Conservation (phyloP, 2,113 vertebrate genomes). For the Tapirus terrestris region DNA sequence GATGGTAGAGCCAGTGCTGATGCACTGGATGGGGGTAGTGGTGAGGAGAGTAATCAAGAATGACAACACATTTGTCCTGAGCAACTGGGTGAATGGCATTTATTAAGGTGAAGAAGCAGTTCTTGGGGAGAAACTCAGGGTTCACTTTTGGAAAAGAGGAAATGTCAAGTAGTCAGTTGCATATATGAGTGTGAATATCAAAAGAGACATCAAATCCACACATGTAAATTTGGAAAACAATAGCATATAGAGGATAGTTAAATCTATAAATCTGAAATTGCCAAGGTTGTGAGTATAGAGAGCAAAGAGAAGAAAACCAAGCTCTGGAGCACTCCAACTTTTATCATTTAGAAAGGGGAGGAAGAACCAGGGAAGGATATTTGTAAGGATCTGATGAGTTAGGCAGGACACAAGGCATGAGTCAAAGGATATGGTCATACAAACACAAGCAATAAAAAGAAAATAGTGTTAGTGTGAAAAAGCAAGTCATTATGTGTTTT, state of each 20-base stretch:
- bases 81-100: not conserved
- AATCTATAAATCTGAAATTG: not conserved
- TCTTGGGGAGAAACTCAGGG: not conserved
- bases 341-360: not conserved
- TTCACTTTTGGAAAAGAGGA: not conserved
- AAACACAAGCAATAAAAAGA: not conserved
- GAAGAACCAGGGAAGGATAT: not conserved
- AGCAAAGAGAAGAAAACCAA: not conserved
- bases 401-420: not conserved
- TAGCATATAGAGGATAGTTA: not conserved
- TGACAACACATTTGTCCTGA: not conserved
- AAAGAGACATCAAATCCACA: not conserved
- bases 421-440: not conserved
- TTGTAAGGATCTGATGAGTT: not conserved
- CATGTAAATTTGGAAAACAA: not conserved
- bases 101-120: not conserved
- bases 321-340: not conserved
- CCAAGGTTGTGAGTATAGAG: not conserved
- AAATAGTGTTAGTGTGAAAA: not conserved
- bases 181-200: not conserved
- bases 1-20: not conserved
- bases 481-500: not conserved
- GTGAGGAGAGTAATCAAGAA: not conserved
- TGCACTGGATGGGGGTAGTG: not conserved
- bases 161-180: not conserved